Evolutionary conservation across 2,113 vertebrate species (phyloP), one percentile per base, ranked within the genome.

Genomic region (Arizona elegans): DNA sequence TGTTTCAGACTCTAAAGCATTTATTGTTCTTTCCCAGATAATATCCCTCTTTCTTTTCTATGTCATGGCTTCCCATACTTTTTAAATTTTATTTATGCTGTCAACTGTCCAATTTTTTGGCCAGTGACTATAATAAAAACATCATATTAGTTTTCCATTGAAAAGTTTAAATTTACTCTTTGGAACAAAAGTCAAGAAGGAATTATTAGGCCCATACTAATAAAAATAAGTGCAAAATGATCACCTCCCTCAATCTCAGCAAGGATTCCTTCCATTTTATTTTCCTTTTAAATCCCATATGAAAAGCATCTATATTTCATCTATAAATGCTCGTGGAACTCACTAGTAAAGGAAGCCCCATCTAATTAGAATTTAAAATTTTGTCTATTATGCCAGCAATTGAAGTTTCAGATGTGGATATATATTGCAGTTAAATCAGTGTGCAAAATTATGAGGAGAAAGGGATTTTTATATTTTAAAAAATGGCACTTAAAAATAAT

Each of bases 101-200:
- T 81, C 33, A 38, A 21, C 17, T 81, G 75, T 21, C 75, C 33
- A 81, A 81, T 81, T 81, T 81, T 33, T 21, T 81, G 75, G 75
- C 38, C 75, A 81, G 3, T 8, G n/a, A 9, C 75, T 81, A 9
- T 81, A 81, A 81, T 81, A 81, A 81, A 81, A 21, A 21, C 17
- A 43, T 38, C 33, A 21, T 21, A 81, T 81, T 81, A 81, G 33
- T 81, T 81, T 81, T 90, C 91, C 19, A 50, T 56, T 75, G 53
- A 86, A 75, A 62, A 92, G 94, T 91, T 94, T 85, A 58, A 93
- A 96, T 94, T 94, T 43, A 38, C 23, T 3, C 0, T 47, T 92
- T 0, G 0, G 0, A 0, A 65, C 13, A 81, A 70, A 43, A 2
- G 0, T 21, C 17, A 92, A 90, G 55, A 90, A 29, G n/a, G 23